Base-by-base conservation (phyloP, 2,113 vertebrate species). In the Anoura caudifer region DNA sequence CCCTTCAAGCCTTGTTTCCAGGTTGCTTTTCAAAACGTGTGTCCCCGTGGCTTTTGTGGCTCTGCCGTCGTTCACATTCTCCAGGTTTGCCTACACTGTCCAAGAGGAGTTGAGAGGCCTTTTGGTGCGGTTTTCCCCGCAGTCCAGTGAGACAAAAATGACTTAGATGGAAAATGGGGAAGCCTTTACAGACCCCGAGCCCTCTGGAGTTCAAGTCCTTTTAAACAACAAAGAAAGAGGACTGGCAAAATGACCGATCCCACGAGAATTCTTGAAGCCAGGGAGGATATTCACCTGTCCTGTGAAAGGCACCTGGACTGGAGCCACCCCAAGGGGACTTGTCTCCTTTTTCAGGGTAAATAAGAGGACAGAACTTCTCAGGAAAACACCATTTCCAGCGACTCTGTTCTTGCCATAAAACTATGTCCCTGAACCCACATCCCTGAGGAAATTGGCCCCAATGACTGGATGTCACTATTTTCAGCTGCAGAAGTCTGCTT, bases 401-500 rank as follows among this genome's bases (percentile, higher is more conserved):
- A 91, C 87, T 85, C 79, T 83, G 91, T 86, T 89, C 54, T 95
- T 77, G 82, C 73, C 77, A 47, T 95, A 86, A 94, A 95, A 97
- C 93, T 56, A 95, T 73, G 94, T 94, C 75, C 85, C 87, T 92
- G 41, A 92, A 70, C 72, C 67, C 19, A 72, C 20, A 16, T 95
- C 93, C 91, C 95, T 43, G 56, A 95, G 87, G 86, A 95, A 91
- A 96, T 84, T 75, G 95, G 77, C 63, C 79, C 95, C 92, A 83
- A 89, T 82, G 88, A 76, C 91, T 79, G 24, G 41, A 87, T 88
- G 82, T 80, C 91, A 94, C 96, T 97, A 91, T 96, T 95, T 97
- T 96, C 73, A 91, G 95, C 84, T 47, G 8, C 79, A 93, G 91
- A 89, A 94, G 94, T 94, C 69, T 93, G 77, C 94, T 91, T 79